Percentiles rank a stretch among this genome's conserved stretches.
phyloP scores from a whole-genome alignment of 2,113 vertebrate species.

The Peromyscus maniculatus region DNA sequence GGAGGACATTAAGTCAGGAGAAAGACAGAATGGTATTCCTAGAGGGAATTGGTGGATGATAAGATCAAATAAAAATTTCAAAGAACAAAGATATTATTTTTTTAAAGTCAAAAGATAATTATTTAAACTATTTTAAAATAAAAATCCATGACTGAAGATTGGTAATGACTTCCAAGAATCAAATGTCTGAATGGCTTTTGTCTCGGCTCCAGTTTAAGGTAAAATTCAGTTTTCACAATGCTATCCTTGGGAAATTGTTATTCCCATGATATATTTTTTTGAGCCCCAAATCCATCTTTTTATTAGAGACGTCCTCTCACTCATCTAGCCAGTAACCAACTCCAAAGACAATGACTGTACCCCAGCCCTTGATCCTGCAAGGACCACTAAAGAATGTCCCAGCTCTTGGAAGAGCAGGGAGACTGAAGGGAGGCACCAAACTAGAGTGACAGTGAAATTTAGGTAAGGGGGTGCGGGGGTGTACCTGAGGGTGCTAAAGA shows the following conservation, averaged over 20 bases:
- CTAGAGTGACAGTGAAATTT: neutral
- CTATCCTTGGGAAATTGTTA: neutral
- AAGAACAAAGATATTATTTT: neutral
- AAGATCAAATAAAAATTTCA: neutral
- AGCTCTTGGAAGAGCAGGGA: neutral
- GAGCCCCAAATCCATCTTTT: slow-evolving; percentile 35
- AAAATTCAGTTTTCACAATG: neutral
- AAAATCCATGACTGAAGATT: neutral
- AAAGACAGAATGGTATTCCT: neutral
- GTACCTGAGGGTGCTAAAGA: neutral
- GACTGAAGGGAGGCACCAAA: neutral
- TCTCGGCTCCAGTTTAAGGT: neutral
- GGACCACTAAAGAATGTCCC: neutral
- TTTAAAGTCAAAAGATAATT: neutral
- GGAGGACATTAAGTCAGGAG: neutral
- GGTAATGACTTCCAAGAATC: neutral
- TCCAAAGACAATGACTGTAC: neutral
- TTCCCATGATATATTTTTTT: neutral
- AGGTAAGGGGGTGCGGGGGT: neutral
- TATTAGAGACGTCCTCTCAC: neutral
- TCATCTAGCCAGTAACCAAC: neutral
- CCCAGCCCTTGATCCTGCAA: neutral
- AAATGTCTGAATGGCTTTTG: neutral
- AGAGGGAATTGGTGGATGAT: neutral
- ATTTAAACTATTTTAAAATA: neutral